Evolutionary conservation across 35 echinoderm and acorn worm genomes (phyloP).

Genomic region (Hemicentrotus pulcherrimus): DNA sequence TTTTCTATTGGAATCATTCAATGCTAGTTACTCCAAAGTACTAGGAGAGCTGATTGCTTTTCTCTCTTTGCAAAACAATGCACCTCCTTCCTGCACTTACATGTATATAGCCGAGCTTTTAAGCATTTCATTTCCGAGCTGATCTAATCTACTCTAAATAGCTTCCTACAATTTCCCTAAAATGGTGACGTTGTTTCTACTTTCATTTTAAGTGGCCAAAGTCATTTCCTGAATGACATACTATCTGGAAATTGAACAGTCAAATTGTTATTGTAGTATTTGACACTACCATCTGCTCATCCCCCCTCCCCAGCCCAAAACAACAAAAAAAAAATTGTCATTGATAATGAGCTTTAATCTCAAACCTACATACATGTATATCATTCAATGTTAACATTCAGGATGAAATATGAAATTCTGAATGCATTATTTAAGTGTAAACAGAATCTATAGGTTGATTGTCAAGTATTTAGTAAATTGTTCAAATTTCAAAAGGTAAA

Average conservation of each 20-base stretch:
- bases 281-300: not conserved
- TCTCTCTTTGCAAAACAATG: not conserved
- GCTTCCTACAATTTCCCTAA: not conserved
- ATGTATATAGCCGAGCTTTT: not conserved
- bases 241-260: not conserved
- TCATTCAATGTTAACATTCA: no score
- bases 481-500: no score
- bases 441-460: no score
- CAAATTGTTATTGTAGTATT: not conserved
- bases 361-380: no score
- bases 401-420: no score
- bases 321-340: not conserved
- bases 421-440: no score
- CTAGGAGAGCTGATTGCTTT: no score
- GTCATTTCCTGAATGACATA: not conserved
- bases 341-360: no score
- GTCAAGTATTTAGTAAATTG: no score
- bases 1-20: no score
- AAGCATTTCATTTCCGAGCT: not conserved
- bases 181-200: not conserved
- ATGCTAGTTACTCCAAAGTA: no score
- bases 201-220: not conserved
- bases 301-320: not conserved
- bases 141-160: conserved; percentile 13
- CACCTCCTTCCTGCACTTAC: not conserved